These are phyloP conservation scores for Mirounga angustirostris DNA, from an alignment of 2,113 vertebrate genomes.

Conservation along the genomic window DNA sequence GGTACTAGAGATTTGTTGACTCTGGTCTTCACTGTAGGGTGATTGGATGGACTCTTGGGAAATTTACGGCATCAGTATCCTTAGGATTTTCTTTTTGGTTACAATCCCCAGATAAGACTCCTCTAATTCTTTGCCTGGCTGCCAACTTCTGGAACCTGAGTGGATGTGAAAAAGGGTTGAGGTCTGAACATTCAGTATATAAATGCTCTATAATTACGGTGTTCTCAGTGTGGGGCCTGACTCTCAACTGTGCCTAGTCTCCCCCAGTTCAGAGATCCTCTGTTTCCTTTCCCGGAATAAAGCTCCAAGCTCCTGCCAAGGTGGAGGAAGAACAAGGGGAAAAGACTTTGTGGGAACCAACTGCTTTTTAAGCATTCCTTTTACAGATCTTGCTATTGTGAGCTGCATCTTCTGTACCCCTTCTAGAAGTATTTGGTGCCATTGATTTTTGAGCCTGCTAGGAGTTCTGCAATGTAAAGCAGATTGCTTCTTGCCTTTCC, in stretches of 20 bases:
- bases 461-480: not conserved
- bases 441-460: not conserved
- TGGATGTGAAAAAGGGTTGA: not conserved
- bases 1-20: not conserved
- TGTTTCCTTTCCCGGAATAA: not conserved
- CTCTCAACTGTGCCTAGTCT: not conserved
- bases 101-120: not conserved
- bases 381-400: not conserved
- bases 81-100: slow-evolving; percentile 2
- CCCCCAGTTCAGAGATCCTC: not conserved
- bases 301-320: not conserved
- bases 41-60: not conserved
- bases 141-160: not conserved
- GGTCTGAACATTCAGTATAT: not conserved
- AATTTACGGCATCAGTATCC: not conserved
- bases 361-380: slow-evolving; percentile 15
- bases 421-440: not conserved
- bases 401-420: not conserved
- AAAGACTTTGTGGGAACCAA: not conserved
- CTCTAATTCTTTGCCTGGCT: not conserved
- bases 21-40: not conserved
- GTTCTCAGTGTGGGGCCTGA: not conserved
- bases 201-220: not conserved
- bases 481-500: not conserved
- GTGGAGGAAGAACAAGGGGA: not conserved